Base-by-base conservation (phyloP, 2,113 vertebrate species). In the Rissa tridactyla region DNA sequence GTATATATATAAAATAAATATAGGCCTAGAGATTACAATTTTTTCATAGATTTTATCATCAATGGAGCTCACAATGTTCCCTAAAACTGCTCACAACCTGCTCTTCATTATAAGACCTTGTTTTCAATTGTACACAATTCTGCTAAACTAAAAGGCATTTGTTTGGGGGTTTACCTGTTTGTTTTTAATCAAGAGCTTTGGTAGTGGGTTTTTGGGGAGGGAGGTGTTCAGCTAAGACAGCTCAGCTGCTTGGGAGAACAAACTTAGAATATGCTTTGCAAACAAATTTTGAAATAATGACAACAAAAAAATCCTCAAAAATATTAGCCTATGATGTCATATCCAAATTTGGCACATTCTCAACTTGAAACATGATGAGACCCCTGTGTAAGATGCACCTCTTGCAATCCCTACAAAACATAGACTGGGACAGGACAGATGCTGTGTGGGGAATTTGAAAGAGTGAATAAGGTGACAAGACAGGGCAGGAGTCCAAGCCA, bases 281-380 rank as follows among this genome's bases (percentile, higher is more conserved):
- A 55, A 62, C 14, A 76, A 44, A 32, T 61, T 75, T 40, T 83
- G 38, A 60, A 80, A 49, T n/a, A 44, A 52, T 19, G 10, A 79
- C 69, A 36, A 62, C 11, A 16, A 20, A 27, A 57, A 80, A 83
- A 40, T 60, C 5, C 3, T 68, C 18, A 34, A 65, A 75, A 72
- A 30, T 51, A 65, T 27, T 72, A 80, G n/a, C 34, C 38, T 46
- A 11, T 23, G 23, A 29, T 38, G 34, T 58, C 52, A 18, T 32
- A 64, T 1, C 26, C 2, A 3, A 38, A 51, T 71, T 15, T 60
- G 51, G 14, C 47, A 71, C 1, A 27, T 38, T 83, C 46, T 75
- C 30, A 83, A 40, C 22, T 60, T 57, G 23, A 86, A 88, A 64
- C 0, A 0, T 15, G 17, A 49, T 2, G 5, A 68, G 47, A 75